A percentile compares a stretch with the other conserved stretches of the same genome.
Evolutionary conservation across 1,140 invertebrate species (phyloP).

Genomic region (Drosophila bifasciata): DNA sequence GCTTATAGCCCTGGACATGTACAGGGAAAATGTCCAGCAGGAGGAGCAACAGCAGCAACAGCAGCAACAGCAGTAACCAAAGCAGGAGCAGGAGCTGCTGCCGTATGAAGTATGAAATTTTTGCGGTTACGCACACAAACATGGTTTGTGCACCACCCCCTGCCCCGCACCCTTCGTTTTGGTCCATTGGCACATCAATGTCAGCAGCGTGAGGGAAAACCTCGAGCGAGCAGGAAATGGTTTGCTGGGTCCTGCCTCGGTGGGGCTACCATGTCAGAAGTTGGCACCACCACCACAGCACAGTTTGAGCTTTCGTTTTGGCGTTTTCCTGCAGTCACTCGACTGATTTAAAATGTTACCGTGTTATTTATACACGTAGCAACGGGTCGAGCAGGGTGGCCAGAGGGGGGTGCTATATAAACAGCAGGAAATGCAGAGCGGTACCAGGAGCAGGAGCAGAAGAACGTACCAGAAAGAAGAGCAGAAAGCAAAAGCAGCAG

Average conservation of each 20-base stretch:
- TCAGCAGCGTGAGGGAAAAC: slow-evolving; percentile 58
- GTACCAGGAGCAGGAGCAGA: slow-evolving; percentile 25
- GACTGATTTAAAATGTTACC: slow-evolving; percentile 83
- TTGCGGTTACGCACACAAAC: slow-evolving; percentile 59
- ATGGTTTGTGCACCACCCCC: not conserved
- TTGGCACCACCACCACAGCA: slow-evolving; percentile 45
- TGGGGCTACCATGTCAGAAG: slow-evolving; percentile 52
- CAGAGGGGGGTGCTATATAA: no score
- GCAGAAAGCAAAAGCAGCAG: no score
- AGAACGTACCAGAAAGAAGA: not conserved
- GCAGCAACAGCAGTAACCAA: not conserved
- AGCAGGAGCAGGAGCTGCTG: not conserved
- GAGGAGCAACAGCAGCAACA: not conserved
- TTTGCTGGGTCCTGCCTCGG: slow-evolving; percentile 27
- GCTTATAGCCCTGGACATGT: no score
- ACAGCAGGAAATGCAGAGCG: slow-evolving; percentile 10
- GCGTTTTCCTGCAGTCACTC: slow-evolving; percentile 76
- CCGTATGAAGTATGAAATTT: slow-evolving; percentile 75
- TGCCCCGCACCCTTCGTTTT: not conserved
- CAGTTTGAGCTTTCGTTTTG: slow-evolving; percentile 69
- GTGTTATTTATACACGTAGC: slow-evolving; percentile 78
- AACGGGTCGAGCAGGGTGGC: not conserved
- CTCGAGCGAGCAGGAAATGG: slow-evolving; percentile 52
- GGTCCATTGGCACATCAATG: slow-evolving; percentile 64
- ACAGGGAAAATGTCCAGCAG: no score